Evolutionary conservation across 2,888 invertebrate genomes (phyloP), one percentile per base, ranked within the genome.

Genomic region (Pseudanteris insignis): DNA sequence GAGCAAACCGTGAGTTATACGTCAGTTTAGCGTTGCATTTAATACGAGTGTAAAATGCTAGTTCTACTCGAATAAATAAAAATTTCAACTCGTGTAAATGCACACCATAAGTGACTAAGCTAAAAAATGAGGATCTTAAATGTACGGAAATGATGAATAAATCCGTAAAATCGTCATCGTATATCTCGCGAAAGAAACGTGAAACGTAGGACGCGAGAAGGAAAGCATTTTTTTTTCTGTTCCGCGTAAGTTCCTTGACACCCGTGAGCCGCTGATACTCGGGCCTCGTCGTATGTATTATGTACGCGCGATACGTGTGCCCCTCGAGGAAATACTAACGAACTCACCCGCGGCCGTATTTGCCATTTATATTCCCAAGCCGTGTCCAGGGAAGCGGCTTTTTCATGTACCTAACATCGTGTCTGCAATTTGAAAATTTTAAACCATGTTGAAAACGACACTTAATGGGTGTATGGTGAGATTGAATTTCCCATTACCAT

Each of bases 101-200:
- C 3, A 18, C 6, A 18, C 3, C 18, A 18, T 4, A 18, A 18
- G 4, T 18, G 6, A 18, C 18, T 6, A 4, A 6, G 18, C 18
- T 18, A n/a, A n/a, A n/a, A n/a, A n/a, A n/a, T n/a, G n/a, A n/a
- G n/a, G n/a, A n/a, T n/a, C n/a, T n/a, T n/a, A n/a, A n/a, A n/a
- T n/a, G n/a, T n/a, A n/a, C n/a, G n/a, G n/a, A n/a, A n/a, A n/a
- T 18, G 50, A 58, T 66, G 69, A 73, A 74, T 72, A 69, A 70
- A 69, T 68, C 71, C 70, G 70, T 74, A 74, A 74, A 74, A 73
- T 74, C 69, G 69, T 74, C 73, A 70, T 66, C 66, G 70, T 73
- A 73, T 73, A 74, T 73, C 70, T 73, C 67, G 64, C 58, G 50
- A 40, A 61, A 60, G 48, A 60, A 63, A 62, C 53, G 38, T 47